These are phyloP conservation scores for Doryteuthis pealeii DNA, from an alignment of 1,140 invertebrate genomes.

Conservation along the genomic window DNA sequence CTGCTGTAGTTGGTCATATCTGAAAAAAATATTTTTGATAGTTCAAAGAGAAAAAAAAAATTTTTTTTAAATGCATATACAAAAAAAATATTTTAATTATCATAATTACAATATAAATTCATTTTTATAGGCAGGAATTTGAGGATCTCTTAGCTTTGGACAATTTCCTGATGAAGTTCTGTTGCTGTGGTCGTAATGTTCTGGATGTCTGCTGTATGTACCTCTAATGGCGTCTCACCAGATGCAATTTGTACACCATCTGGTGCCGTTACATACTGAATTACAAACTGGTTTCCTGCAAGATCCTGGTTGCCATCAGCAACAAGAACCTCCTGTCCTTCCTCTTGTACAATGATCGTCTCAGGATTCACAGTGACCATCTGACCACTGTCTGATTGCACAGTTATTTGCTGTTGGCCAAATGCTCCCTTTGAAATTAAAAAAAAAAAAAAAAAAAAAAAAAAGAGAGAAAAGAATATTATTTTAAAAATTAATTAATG, in stretches of 20 bases:
- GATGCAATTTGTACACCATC: slow-evolving; percentile 18
- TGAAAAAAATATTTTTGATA: too few species aligned
- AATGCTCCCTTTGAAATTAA: slow-evolving; percentile 30
- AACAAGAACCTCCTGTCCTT: slow-evolving; percentile 43
- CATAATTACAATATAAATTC: too few species aligned
- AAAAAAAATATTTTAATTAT: too few species aligned
- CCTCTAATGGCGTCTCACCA: slow-evolving; percentile 20
- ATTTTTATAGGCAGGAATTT: not conserved
- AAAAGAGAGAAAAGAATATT: not conserved
- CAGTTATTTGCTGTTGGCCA: slow-evolving; percentile 41
- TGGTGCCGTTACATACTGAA: slow-evolving; percentile 43
- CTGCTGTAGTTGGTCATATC: too few species aligned
- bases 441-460: not conserved
- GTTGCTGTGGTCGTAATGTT: not conserved
- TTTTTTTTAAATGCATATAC: too few species aligned
- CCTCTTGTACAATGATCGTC: slow-evolving; percentile 52
- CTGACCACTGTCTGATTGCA: slow-evolving; percentile 47
- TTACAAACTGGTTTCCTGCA: slow-evolving; percentile 44
- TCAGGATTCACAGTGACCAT: slow-evolving; percentile 47
- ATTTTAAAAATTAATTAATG: too few species aligned
- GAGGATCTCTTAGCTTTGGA: not conserved
- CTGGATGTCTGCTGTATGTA: slow-evolving; percentile 5
- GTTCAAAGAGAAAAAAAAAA: too few species aligned
- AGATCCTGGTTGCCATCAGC: slow-evolving; percentile 33
- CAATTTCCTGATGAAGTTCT: not conserved